Evolutionary conservation across 2,113 vertebrate species (phyloP).

Genomic region (Gadus chalcogrammus): DNA sequence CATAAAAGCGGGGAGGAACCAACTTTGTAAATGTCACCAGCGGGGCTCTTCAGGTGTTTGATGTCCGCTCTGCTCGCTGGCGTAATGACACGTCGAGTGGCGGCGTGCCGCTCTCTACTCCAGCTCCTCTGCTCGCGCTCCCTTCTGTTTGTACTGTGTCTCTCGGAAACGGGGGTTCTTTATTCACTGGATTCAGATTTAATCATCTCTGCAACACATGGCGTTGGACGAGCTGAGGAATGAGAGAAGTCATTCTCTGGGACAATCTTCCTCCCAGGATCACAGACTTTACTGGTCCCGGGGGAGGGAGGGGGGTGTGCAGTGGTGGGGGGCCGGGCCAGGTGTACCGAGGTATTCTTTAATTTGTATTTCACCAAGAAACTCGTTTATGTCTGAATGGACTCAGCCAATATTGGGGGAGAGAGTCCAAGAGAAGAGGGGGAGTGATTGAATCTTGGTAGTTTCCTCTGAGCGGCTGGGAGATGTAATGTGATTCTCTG

Average conservation of each 20-base stretch:
- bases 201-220: background rate
- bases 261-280: background rate
- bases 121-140: slow-evolving; percentile 21
- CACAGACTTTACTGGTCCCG: background rate
- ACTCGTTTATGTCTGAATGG: too few relatives aligned
- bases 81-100: slow-evolving; percentile 60
- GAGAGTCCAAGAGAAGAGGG: too few relatives aligned
- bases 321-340: too few relatives aligned
- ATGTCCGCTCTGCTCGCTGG: slow-evolving; percentile 61
- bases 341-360: too few relatives aligned
- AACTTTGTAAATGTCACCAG: slow-evolving; percentile 72
- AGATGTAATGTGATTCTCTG: too few relatives aligned
- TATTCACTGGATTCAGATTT: slow-evolving; percentile 15
- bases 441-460: too few relatives aligned
- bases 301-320: too few relatives aligned
- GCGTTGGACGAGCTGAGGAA: background rate
- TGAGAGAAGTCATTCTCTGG: background rate
- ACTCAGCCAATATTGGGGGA: too few relatives aligned
- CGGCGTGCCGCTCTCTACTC: slow-evolving; percentile 40
- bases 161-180: slow-evolving; percentile 42
- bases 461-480: too few relatives aligned
- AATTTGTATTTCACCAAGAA: too few relatives aligned
- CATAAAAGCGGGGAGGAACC: slow-evolving; percentile 67
- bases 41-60: slow-evolving; percentile 62
- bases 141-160: slow-evolving; percentile 32